These are phyloP conservation scores for Brenthis hecate DNA, from an alignment of 2,888 invertebrate genomes.

Conservation along the genomic window DNA sequence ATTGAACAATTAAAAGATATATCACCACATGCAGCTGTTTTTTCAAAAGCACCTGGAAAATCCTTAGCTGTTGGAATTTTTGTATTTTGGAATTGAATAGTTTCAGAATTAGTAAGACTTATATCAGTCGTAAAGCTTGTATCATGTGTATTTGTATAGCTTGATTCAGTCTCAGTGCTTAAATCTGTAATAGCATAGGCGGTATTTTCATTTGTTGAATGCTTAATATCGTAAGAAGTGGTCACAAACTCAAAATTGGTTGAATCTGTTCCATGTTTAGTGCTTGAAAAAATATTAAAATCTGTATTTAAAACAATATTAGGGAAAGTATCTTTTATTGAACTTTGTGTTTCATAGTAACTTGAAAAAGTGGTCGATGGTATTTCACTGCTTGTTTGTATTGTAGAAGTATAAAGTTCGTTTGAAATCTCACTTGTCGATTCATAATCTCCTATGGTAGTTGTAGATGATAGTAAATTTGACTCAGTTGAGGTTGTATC, in stretches of 20 bases:
- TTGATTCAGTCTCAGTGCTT: conserved; percentile 1
- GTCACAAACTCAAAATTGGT: not conserved
- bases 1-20: conserved; percentile 63
- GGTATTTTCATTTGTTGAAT: not conserved
- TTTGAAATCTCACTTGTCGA: conserved; percentile 16
- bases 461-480: conserved; percentile 18
- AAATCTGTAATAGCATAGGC: conserved; percentile 11
- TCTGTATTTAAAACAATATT: conserved; percentile 16
- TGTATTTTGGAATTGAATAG: conserved; percentile 23
- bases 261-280: not conserved
- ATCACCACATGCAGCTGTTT: conserved; percentile 50
- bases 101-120: conserved; percentile 26
- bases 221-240: not conserved
- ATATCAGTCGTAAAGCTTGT: conserved; percentile 1
- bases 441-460: conserved; percentile 8
- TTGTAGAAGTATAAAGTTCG: conserved; percentile 9
- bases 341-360: not conserved
- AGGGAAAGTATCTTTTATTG: conserved; percentile 4
- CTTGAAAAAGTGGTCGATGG: conserved; percentile 7
- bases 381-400: conserved; percentile 9
- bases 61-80: conserved; percentile 20
- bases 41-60: conserved; percentile 22
- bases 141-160: conserved; percentile 1
- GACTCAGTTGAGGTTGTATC: conserved; percentile 24
- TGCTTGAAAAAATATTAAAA: not conserved